phyloP scores from a whole-genome alignment of 2,888 invertebrate genomes.

The Tipula lateralis region DNA sequence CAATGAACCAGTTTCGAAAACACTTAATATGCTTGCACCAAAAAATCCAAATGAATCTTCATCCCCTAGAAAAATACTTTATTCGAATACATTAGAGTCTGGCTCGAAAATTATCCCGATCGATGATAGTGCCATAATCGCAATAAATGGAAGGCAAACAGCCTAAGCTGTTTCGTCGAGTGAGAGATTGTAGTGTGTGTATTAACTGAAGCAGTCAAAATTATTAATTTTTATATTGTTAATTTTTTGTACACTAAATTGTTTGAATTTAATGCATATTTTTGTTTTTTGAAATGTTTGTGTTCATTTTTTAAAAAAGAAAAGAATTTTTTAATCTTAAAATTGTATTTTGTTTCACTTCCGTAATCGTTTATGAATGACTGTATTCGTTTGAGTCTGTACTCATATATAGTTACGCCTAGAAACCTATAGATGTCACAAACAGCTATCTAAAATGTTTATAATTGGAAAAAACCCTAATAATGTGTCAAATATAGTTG shows the following conservation, averaged over 20 bases:
- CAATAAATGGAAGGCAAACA: not conserved
- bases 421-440: not conserved
- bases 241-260: constrained; percentile 19
- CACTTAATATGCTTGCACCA: not conserved
- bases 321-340: not conserved
- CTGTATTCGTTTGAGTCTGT: not conserved
- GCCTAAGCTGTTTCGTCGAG: not conserved
- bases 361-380: not conserved
- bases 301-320: not conserved
- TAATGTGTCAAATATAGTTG: not conserved
- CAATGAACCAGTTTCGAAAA: not conserved
- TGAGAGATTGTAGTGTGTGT: not conserved
- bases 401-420: not conserved
- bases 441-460: not conserved
- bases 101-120: not conserved
- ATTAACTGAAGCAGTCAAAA: not conserved
- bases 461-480: not conserved
- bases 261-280: constrained; percentile 24
- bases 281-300: constrained; percentile 12
- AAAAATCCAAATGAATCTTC: not conserved
- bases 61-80: not conserved
- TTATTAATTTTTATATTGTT: not conserved
- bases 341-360: not conserved
- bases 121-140: not conserved
- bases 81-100: not conserved